A percentile compares a stretch with the other conserved stretches of the same genome.
Conservation (phyloP, 2,113 vertebrate genomes). For the Elephantulus edwardii region DNA sequence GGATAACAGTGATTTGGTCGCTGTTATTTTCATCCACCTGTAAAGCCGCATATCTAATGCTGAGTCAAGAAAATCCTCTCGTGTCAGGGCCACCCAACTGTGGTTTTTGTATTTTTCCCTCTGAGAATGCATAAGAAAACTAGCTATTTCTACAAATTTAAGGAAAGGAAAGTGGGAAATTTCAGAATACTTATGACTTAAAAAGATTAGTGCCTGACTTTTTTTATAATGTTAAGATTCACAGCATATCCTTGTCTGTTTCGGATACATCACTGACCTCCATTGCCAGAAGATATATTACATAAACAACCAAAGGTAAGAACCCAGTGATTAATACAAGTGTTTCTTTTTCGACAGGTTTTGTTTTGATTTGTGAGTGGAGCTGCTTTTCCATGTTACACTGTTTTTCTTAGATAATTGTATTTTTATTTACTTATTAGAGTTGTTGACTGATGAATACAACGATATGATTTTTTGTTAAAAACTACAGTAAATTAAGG, state of each 20-base stretch:
- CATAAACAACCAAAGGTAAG: constrained; percentile 68
- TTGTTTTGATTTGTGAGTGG: constrained; percentile 2
- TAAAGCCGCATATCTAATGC: constrained; percentile 87
- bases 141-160: not conserved
- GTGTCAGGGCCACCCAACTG: constrained; percentile 52
- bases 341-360: not conserved
- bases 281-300: constrained; percentile 3
- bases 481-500: constrained; percentile 5
- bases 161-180: constrained; percentile 50
- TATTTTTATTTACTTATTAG: not conserved
- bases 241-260: not conserved
- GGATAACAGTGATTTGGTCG: constrained; percentile 81
- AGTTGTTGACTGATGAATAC: not conserved
- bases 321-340: not conserved
- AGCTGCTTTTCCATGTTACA: not conserved
- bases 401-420: not conserved
- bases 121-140: constrained; percentile 74
- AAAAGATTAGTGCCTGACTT: constrained; percentile 52
- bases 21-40: constrained; percentile 81
- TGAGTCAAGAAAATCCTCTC: constrained; percentile 81
- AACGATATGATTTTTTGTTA: constrained; percentile 8
- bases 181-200: not conserved
- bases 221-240: constrained; percentile 68
- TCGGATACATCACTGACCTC: constrained; percentile 67
- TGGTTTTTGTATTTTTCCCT: constrained; percentile 56